Base-by-base conservation (phyloP, 2,797 vertebrate genomes). In the Gorsachius magnificus region DNA sequence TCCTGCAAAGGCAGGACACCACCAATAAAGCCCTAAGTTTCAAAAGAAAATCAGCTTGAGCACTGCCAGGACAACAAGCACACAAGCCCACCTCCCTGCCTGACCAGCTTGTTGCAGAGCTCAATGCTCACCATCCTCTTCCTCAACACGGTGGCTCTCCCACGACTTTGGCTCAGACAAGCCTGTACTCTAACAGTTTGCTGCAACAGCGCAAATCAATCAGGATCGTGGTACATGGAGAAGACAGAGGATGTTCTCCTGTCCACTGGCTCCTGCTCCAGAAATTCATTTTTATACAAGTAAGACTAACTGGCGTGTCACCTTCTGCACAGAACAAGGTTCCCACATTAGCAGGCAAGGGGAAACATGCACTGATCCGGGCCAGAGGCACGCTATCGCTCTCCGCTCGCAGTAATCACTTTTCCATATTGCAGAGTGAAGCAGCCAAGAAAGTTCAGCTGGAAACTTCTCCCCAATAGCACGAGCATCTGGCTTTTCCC, bases 381-480 rank as follows among this genome's bases (percentile, higher is more conserved):
- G 72, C 61, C 9, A 5, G 75, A 10, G 46, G 33, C 78, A 10
- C 7, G 0, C 20, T 33, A 36, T 33, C 9, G 1, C 16, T 15
- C 77, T 64, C 58, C 28, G 24, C 81, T 95, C 83, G 81, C 85
- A 13, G 4, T 87, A 83, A 95, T 83, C 63, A 14, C 66, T 92
- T 94, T 57, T 51, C 50, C 96, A 84, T 74, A 65, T 56, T 57
- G 53, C 33, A 35, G 3, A 48, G 63, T 0, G 35, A 38, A 1
- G 25, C 61, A 84, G 93, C 95, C 94, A 96, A 13, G 7, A 43
- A 45, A 64, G 1, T 87, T 89, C 94, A 87, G 83, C 85, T 95
- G 85, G 83, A 96, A 96, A 85, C 66, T 68, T 89, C 80, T 75
- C 78, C 85, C 91, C 92, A 83, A 11, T 4, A 94, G 36, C 41